Evolutionary conservation across 2,888 invertebrate species (phyloP).

Genomic region (Sclerodermus sp.): DNA sequence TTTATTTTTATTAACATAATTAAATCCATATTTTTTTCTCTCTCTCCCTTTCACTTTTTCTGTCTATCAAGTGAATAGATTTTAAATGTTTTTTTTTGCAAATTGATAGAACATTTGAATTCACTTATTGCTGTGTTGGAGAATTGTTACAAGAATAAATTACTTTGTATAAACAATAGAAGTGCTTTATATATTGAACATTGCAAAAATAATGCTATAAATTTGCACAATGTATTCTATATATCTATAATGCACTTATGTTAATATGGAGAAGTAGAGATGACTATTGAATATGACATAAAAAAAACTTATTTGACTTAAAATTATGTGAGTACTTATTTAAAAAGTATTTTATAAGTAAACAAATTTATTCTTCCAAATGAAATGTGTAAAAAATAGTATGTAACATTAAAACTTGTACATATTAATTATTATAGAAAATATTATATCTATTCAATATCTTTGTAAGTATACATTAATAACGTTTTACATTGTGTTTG

Average conservation of each 20-base stretch:
- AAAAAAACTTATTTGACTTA: too few species aligned
- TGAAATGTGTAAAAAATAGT: too few species aligned
- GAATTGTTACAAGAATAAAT: too few species aligned
- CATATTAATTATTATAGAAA: constrained; percentile 19
- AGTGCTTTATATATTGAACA: constrained; percentile 17
- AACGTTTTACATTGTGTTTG: too few species aligned
- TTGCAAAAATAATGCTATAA: constrained; percentile 19
- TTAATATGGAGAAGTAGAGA: too few species aligned
- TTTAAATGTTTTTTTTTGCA: not conserved
- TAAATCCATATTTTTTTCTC: too few species aligned
- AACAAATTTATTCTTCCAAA: too few species aligned
- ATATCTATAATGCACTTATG: constrained; percentile 16
- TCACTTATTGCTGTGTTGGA: constrained; percentile 10
- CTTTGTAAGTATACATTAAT: too few species aligned
- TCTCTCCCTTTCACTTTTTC: constrained; percentile 17
- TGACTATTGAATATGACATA: too few species aligned
- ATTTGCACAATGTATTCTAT: constrained; percentile 11
- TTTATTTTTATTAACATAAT: too few species aligned
- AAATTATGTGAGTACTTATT: too few species aligned
- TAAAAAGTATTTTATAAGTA: too few species aligned
- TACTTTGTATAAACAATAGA: constrained; percentile 23
- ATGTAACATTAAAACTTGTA: not conserved
- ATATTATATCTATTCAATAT: not conserved
- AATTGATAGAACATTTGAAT: not conserved
- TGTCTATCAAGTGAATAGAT: constrained; percentile 9